These are phyloP conservation scores for Pyrocephalus nanus DNA, from an alignment of 2,797 vertebrate genomes.

Conservation along the genomic window DNA sequence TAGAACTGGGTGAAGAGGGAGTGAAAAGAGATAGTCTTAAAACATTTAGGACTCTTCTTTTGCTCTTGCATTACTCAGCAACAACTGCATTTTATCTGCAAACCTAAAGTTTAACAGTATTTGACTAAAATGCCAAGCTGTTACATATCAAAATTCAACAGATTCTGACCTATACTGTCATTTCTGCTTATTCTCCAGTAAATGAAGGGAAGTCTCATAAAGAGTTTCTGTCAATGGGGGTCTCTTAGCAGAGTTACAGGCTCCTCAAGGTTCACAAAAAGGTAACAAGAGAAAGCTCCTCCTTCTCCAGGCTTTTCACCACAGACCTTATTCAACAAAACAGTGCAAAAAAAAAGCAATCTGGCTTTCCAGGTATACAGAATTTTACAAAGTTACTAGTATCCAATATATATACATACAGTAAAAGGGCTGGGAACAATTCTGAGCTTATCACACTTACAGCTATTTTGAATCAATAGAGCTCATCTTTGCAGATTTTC, in stretches of 20 bases:
- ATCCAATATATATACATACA: background rate
- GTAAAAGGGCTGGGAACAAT: background rate
- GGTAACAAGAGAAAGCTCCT: background rate
- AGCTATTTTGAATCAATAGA: background rate
- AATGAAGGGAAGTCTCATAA: background rate
- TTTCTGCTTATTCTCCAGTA: constrained; percentile 21
- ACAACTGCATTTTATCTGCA: constrained; percentile 24
- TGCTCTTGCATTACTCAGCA: background rate
- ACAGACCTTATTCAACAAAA: background rate
- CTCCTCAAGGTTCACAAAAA: constrained; percentile 9
- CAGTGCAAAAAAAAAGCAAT: background rate
- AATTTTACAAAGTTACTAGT: background rate
- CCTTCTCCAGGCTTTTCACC: background rate
- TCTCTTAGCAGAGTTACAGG: constrained; percentile 17
- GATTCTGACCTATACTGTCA: constrained; percentile 4
- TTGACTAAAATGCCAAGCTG: constrained; percentile 37
- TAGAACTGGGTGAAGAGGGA: background rate
- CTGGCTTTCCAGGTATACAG: background rate
- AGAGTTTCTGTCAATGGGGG: constrained; percentile 12
- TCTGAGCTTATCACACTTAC: background rate
- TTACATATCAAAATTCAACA: constrained; percentile 27
- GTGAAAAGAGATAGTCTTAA: background rate
- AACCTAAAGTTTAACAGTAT: constrained; percentile 18
- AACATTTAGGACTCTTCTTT: background rate
- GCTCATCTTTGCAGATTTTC: background rate